Conservation (phyloP, 2,888 invertebrate species). For the Helicoverpa assulta region DNA sequence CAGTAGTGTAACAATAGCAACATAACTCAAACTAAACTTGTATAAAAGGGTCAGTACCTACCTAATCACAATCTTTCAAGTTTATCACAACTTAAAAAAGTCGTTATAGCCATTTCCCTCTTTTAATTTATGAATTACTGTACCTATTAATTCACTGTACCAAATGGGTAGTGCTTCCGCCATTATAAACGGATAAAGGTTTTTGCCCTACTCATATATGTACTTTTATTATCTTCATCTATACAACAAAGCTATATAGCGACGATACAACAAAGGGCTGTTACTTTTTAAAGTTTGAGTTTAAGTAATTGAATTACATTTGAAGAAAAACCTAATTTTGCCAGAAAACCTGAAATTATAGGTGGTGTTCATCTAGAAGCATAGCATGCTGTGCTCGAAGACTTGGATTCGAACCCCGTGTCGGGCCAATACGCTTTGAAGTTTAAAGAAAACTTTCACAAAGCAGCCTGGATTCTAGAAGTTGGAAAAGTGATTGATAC, state of each 20-base stretch:
- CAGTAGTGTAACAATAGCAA: background rate
- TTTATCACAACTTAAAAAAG: slow-evolving; percentile 14
- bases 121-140: slow-evolving; percentile 23
- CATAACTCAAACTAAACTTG: background rate
- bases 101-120: slow-evolving; percentile 24
- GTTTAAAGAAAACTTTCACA: no score
- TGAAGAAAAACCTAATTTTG: no score
- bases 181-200: slow-evolving; percentile 1
- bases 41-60: background rate
- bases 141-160: slow-evolving; percentile 20
- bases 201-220: background rate
- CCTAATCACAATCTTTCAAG: slow-evolving; percentile 29
- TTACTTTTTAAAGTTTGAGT: no score
- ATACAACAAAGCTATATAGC: background rate
- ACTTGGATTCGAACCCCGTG: no score
- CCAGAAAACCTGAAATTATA: no score
- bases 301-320: no score
- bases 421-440: no score
- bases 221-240: no score
- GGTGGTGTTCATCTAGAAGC: no score
- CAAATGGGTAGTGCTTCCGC: slow-evolving; percentile 12
- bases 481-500: no score
- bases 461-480: no score
- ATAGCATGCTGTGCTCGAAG: no score
- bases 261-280: background rate